Conservation (phyloP, 2,797 vertebrate genomes). For the Sus cebifrons region DNA sequence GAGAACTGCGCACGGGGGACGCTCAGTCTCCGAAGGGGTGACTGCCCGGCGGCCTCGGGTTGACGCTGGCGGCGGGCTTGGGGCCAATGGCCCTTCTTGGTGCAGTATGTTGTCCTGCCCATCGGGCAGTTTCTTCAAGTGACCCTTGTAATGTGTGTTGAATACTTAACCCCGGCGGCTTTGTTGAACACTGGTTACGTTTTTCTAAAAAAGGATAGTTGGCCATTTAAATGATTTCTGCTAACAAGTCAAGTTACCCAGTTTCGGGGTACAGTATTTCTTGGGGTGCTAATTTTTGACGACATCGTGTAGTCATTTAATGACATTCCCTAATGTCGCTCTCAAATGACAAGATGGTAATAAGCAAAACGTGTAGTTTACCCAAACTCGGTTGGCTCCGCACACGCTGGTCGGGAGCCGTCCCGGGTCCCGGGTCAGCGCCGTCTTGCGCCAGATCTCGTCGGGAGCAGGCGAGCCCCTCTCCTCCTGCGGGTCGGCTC, state of each 20-base stretch:
- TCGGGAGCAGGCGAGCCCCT: background rate
- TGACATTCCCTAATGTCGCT: background rate
- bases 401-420: rapidly evolving
- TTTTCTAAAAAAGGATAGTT: background rate
- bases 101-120: rapidly evolving
- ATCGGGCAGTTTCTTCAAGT: background rate
- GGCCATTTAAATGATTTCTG: background rate
- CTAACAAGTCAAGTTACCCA: background rate
- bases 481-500: background rate
- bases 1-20: rapidly evolving
- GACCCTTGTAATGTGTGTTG: background rate
- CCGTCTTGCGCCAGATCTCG: rapidly evolving
- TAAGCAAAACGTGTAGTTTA: background rate
- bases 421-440: rapidly evolving
- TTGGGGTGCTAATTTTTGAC: background rate
- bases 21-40: rapidly evolving
- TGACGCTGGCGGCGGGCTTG: rapidly evolving
- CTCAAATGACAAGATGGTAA: background rate
- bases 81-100: rapidly evolving
- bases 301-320: background rate
- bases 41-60: too few species aligned
- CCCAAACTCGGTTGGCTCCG: background rate
- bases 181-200: background rate
- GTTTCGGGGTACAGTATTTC: background rate
- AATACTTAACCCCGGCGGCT: background rate